A percentile compares a stretch with the other conserved stretches of the same genome.
Conservation (phyloP, 2,113 vertebrate species). For the Petaurus breviceps region DNA sequence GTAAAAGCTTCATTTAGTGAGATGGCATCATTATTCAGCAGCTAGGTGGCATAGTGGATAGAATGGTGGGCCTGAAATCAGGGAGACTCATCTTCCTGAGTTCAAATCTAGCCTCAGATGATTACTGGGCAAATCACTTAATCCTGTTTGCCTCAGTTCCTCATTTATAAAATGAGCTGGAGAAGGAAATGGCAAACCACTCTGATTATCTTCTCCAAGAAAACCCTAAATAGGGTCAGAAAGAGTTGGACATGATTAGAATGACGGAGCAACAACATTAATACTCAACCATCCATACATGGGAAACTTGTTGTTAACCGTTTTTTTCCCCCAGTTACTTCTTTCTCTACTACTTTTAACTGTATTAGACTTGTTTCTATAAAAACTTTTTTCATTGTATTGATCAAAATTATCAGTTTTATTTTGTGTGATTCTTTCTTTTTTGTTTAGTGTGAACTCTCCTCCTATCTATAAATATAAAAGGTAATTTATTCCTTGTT, state of each 20-base stretch:
- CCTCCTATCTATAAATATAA: background rate
- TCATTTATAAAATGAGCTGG: too few species aligned
- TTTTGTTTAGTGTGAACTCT: background rate
- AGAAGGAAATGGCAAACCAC: background rate
- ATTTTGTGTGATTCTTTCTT: background rate
- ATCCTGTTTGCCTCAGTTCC: too few species aligned
- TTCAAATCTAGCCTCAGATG: too few species aligned
- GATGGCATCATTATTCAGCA: background rate
- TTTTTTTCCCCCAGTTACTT: background rate
- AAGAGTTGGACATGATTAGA: background rate
- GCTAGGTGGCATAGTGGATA: too few species aligned
- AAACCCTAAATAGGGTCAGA: background rate
- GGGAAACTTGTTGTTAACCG: background rate
- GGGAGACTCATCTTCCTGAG: too few species aligned
- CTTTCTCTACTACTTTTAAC: background rate
- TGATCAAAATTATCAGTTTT: background rate
- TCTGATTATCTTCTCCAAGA: background rate
- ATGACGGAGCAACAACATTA: background rate
- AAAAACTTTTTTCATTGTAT: background rate
- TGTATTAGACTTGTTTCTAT: background rate
- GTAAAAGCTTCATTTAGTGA: background rate
- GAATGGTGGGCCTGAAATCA: too few species aligned
- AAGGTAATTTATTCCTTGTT: background rate
- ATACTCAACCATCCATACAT: background rate
- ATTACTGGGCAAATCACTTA: too few species aligned